Evolutionary conservation across 2,113 vertebrate species (phyloP), one percentile per base, ranked within the genome.

Genomic region (Tauraco erythrolophus): DNA sequence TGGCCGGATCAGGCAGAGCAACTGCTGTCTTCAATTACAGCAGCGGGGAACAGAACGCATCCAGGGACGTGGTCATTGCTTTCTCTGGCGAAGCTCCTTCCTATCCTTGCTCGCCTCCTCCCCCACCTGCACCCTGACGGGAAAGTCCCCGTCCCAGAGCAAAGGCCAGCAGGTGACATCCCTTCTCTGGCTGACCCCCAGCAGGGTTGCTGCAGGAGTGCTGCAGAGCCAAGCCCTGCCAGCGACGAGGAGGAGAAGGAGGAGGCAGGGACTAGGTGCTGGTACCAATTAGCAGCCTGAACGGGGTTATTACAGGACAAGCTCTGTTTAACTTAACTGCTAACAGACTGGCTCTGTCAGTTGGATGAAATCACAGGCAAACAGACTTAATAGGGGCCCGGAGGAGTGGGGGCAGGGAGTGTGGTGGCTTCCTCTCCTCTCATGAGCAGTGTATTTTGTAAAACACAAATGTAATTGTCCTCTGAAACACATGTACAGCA

Each of bases 271-370:
- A 78, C 77, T 89, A 80, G 91, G 95, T 97, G 92, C 96, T 97
- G 97, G 97, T 97, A 96, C 96, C 89, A 97, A 97, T 97, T 97
- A 97, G 91, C 94, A 94, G 94, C 77, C 86, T 85, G 89, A 85
- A 65, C 4, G 50, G 93, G 97, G 97, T 98, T 97, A 98, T 97
- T 97, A 97, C 97, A 97, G 97, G 97, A 98, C 96, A 97, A 96
- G 94, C 92, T 97, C 96, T 96, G 96, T 97, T 97, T 97, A 89
- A 96, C 97, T 97, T 97, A 98, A 98, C 97, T 95, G 96, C 96
- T 96, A 96, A 97, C 97, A 98, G 97, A 91, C 94, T 92, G 83
- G 66, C 92, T 95, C 88, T 96, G 91, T 95, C 95, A 91, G 93
- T 96, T 97, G 96, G 95, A 96, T 96, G 95, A 94, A 97, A 97